Base-by-base conservation (phyloP, 53 echinoderm and acorn worm genomes). In the Mesocentrotus franciscanus region DNA sequence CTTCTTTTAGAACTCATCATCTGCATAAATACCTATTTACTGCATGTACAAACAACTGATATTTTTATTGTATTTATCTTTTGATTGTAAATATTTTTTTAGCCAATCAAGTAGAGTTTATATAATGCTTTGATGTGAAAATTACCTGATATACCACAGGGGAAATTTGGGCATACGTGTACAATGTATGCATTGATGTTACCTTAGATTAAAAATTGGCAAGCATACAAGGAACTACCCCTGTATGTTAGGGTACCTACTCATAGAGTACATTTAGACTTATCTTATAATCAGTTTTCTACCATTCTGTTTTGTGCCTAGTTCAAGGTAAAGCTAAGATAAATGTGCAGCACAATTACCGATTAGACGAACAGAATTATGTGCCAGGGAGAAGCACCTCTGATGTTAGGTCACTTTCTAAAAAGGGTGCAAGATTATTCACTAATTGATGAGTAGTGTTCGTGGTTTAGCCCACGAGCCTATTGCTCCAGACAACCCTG, bases 381-480 rank as follows among this genome's bases (percentile, higher is more conserved):
- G 42, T n/a, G 42, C 39, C 17, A 1, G 9, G 81, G 16, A 36
- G 58, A 84, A 55, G 58, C 13, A 56, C 27, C 1, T 87, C 87
- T 87, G 20, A 18, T 10, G 39, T 87, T 11, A 87, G 27, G 87
- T 87, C 87, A 87, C 58, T 13, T 5, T 87, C 58, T 81, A 42
- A 58, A 87, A 58, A 11, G 11, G 87, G 87, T 58, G 27, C 15
- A 57, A 59, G 87, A 87, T 56, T 87, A 87, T 58, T 87, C 57
- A 57, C 15, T 87, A 85, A 85, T 85, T 85, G n/a, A n/a, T 87
- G 87, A 87, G 11, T 87, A 49, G 49, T 6, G 58, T 87, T 87
- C 58, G 87, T 87, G 87, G 87, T 10, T 87, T 87, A 59, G 87
- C 56, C 87, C 26, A 85, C 83, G 1, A 83, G 42, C 49, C 83